phyloP scores from a whole-genome alignment of 2,797 vertebrate species.

The Mus minutoides region DNA sequence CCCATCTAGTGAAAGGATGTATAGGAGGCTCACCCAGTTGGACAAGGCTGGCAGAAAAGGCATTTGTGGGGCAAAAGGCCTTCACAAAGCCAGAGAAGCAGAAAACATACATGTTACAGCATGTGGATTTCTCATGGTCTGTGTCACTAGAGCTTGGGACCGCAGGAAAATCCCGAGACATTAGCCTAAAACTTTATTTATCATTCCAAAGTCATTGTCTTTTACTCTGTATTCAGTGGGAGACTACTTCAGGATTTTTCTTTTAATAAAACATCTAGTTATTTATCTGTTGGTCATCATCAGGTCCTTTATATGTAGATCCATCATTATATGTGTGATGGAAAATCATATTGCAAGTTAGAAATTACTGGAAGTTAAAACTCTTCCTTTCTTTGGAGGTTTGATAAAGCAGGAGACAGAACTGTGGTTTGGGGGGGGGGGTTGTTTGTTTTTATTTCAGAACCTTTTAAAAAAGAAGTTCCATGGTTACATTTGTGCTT shows the following conservation, averaged over 20 bases:
- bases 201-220: not conserved
- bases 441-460: not conserved
- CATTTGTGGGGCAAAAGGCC: not conserved
- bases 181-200: not conserved
- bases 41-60: not conserved
- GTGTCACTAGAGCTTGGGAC: not conserved
- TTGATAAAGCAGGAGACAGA: not conserved
- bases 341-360: not conserved
- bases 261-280: not conserved
- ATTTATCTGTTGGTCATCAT: not conserved
- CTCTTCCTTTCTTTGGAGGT: not conserved
- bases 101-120: not conserved
- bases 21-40: not conserved
- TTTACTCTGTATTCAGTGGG: not conserved
- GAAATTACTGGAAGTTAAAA: not conserved
- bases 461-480: slow-evolving; percentile 2
- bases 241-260: slow-evolving; percentile 17
- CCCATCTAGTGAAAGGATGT: not conserved
- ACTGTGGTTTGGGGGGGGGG: too few species aligned
- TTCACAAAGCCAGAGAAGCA: not conserved
- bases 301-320: not conserved
- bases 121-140: not conserved
- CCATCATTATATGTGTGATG: not conserved
- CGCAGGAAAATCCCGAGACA: not conserved
- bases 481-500: slow-evolving; percentile 31